Conservation (phyloP, 2,797 vertebrate species). For the Schizothorax lantsangensis region DNA sequence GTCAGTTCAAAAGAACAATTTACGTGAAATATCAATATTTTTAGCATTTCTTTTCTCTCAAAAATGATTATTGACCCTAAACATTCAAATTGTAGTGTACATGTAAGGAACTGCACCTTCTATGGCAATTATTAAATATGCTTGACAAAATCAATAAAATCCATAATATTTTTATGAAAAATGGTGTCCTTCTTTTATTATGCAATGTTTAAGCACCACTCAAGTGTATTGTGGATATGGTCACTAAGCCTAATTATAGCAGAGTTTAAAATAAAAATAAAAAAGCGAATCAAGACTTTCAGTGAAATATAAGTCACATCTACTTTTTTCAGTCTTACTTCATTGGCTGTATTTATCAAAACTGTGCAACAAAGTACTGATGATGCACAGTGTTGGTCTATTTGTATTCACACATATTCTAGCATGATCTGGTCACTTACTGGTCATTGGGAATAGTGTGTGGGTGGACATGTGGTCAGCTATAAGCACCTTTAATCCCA, state of each 20-base stretch:
- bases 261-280: background rate
- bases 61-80: no score
- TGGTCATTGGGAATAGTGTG: slow-evolving; percentile 17
- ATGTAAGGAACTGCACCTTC: background rate
- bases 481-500: slow-evolving; percentile 49
- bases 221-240: background rate
- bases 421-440: slow-evolving; percentile 1
- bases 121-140: background rate
- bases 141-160: no score
- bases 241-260: background rate
- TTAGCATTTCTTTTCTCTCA: background rate
- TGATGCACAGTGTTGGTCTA: background rate
- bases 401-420: slow-evolving; percentile 1
- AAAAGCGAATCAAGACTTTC: background rate
- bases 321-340: background rate
- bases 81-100: background rate
- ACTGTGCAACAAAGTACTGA: background rate
- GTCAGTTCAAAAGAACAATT: background rate
- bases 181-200: background rate
- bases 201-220: background rate
- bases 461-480: slow-evolving; percentile 39
- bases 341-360: background rate
- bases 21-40: background rate
- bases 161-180: background rate
- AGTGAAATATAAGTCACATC: background rate